Conservation (phyloP, 2,888 invertebrate species). For the Hartigia nigra region DNA sequence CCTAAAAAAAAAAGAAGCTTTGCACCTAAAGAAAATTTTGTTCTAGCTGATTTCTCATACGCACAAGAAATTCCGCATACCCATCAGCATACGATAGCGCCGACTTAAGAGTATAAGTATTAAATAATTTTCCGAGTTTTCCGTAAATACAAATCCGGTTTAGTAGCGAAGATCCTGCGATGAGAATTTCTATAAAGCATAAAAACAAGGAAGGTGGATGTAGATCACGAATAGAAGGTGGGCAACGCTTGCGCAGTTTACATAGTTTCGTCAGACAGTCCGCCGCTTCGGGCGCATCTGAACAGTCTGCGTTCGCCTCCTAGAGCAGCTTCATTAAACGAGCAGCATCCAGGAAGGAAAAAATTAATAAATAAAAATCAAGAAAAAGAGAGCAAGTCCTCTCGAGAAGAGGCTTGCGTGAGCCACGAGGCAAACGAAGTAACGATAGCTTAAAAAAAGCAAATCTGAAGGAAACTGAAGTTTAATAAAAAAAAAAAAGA, state of each 20-base stretch:
- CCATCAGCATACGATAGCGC: neutral
- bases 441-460: neutral
- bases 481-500: neutral
- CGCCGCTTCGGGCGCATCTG: slow-evolving; percentile 56
- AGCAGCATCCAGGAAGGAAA: slow-evolving; percentile 5
- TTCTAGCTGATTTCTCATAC: neutral
- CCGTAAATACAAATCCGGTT: neutral
- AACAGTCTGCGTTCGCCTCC: slow-evolving; percentile 57
- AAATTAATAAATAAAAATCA: slow-evolving; percentile 13
- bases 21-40: neutral
- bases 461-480: neutral
- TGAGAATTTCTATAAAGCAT: neutral
- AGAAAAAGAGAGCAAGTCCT: slow-evolving; percentile 2
- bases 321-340: slow-evolving; percentile 50
- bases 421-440: neutral
- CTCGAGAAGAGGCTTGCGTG: neutral
- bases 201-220: neutral
- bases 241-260: slow-evolving; percentile 57
- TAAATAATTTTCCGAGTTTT: neutral
- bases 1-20: neutral
- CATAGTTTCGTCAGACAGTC: slow-evolving; percentile 50
- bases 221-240: neutral
- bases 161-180: neutral
- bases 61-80: neutral
- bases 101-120: neutral